These are phyloP conservation scores for Anthopleura sola DNA, from an alignment of 64 coral and sea anemone species.

Conservation along the genomic window DNA sequence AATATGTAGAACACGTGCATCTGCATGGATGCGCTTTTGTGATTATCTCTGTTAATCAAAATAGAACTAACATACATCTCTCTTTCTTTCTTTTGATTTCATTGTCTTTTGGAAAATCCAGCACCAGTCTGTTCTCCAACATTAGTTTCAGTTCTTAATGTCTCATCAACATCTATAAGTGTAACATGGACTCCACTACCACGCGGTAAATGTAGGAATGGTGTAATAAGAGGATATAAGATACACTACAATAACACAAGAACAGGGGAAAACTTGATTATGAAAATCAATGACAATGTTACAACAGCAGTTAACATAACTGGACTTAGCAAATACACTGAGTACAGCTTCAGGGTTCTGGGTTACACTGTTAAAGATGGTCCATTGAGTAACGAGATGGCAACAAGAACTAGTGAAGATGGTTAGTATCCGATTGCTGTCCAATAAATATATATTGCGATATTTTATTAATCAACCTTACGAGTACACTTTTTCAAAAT, in stretches of 20 bases:
- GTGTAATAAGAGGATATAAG: background rate
- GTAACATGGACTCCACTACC: slow-evolving; percentile 10
- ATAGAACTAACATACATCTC: too few species aligned
- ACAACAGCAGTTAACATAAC: background rate
- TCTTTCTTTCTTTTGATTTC: too few species aligned
- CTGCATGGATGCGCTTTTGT: too few species aligned
- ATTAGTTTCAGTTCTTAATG: background rate
- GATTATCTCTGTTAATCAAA: too few species aligned
- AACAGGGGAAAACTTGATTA: background rate
- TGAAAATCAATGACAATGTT: background rate
- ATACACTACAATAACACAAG: background rate
- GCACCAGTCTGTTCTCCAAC: background rate
- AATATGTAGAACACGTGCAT: too few species aligned
- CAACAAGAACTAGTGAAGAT: background rate
- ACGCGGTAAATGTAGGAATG: background rate
- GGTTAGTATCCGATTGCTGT: background rate
- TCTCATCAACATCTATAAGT: background rate
- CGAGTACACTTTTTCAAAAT: too few species aligned
- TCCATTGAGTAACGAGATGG: background rate
- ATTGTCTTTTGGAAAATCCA: background rate
- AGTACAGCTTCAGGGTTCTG: slow-evolving; percentile 1
- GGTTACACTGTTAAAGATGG: background rate
- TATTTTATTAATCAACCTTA: too few species aligned
- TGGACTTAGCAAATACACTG: background rate
- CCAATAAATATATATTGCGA: too few species aligned